These are phyloP conservation scores for Neopipo cinnamomea DNA, from an alignment of 2,113 vertebrate species.

Conservation along the genomic window DNA sequence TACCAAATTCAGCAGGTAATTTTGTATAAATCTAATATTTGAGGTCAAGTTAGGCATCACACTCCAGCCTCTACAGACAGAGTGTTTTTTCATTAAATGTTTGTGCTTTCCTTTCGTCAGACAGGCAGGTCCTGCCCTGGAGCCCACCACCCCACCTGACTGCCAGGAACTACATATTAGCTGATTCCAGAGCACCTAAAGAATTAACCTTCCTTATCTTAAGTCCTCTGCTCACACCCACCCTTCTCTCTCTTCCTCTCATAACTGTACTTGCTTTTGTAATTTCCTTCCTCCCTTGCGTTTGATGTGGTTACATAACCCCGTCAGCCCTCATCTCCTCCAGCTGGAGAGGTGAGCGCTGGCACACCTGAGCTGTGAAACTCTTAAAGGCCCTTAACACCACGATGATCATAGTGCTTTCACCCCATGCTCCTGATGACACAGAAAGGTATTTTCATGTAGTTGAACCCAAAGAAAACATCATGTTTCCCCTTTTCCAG, in stretches of 20 bases:
- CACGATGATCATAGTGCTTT: neutral
- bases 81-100: neutral
- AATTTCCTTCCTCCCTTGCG: neutral
- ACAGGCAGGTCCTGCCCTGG: neutral
- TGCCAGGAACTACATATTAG: neutral
- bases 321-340: neutral
- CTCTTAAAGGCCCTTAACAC: neutral
- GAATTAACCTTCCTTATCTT: neutral
- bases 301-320: neutral
- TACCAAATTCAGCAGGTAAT: neutral
- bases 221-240: neutral
- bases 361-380: neutral
- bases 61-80: neutral
- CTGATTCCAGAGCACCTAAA: neutral
- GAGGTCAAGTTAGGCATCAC: neutral
- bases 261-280: neutral
- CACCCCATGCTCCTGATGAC: neutral
- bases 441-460: neutral
- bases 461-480: neutral
- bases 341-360: neutral
- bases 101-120: neutral
- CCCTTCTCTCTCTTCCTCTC: neutral
- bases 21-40: neutral
- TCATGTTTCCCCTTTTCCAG: neutral
- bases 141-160: neutral